Evolutionary conservation across 2,888 invertebrate genomes (phyloP), one percentile per base, ranked within the genome.

Genomic region (Caenorhabditis parvicauda): DNA sequence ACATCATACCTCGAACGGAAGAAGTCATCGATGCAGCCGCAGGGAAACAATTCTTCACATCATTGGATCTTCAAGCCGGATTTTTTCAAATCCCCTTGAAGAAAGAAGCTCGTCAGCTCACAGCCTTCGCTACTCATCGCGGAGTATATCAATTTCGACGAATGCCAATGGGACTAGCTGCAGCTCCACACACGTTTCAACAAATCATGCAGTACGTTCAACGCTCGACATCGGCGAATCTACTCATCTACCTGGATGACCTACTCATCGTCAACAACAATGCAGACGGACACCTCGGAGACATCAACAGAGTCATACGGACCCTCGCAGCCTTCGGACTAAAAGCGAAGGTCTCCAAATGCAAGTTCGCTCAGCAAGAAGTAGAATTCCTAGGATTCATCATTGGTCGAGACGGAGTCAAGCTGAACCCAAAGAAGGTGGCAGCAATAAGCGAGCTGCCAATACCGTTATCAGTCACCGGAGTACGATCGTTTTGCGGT

Each of bases 371-470:
- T 1, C 17, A 12, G 2, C 25, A 21, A 0, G 48, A 58, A 21
- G 43, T 70, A 2, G 24, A 48, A 17, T 72, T 64, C 19, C 45
- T 69, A 9, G 70, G 70, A 24, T 44, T 53, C 19, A 28, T 66
- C 12, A 32, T 72, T 2, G 38, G 43, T 0, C 43, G 28, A n/a
- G 24, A 63, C 1, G 71, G 71, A 21, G 45, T 71, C 1, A 29
- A 50, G 17, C 54, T 64, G 1, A 48, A 69, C 25, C 64, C 63
- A 0, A 46, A 52, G 21, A 69, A 66, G 25, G 48, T 46, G 7
- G n/a, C 24, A 42, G 62, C 62, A 3, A 38, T 65, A 7, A 27
- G 12, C 2, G 25, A 59, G 1, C 59, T 32, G 35, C 56, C 58
- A 14, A 32, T 1, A n/a, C 66, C 66, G 4, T 54, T 12, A 9